Percentiles rank a stretch among this genome's conserved stretches.
Evolutionary conservation across 1,140 invertebrate species (phyloP).

Genomic region (Sitodiplosis mosellana): DNA sequence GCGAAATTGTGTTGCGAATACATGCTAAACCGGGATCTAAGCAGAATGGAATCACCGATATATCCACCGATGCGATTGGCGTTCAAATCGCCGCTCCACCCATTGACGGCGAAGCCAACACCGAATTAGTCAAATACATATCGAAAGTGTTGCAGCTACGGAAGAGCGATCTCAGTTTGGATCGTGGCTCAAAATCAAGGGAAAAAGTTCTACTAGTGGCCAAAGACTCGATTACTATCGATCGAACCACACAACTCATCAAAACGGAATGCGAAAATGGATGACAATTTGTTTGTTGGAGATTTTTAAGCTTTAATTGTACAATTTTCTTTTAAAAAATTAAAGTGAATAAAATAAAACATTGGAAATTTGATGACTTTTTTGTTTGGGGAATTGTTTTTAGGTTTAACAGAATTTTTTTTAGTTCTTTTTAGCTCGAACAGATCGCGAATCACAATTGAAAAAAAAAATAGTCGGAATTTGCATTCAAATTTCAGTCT

Average conservation of each 20-base stretch:
- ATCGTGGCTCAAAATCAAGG: conserved; percentile 26
- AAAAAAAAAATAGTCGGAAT: too few species aligned
- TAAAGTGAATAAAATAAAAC: too few species aligned
- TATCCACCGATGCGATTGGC: conserved; percentile 19
- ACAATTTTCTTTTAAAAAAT: too few species aligned
- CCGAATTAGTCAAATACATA: conserved; percentile 52
- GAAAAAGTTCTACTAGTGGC: conserved; percentile 21
- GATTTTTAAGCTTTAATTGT: too few species aligned
- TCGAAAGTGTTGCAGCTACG: conserved; percentile 41
- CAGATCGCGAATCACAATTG: too few species aligned
- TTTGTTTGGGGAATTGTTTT: too few species aligned
- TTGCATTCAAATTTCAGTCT: too few species aligned
- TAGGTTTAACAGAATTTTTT: too few species aligned
- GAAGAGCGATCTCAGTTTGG: conserved; percentile 48
- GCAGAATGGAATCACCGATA: conserved; percentile 49
- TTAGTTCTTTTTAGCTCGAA: too few species aligned
- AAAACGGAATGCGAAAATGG: conserved; percentile 7
- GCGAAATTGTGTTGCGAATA: conserved; percentile 43
- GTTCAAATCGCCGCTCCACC: conserved; percentile 59
- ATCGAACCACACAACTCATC: conserved; percentile 11
- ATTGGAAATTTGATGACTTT: too few species aligned
- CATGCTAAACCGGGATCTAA: conserved; percentile 62
- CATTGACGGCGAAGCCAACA: conserved; percentile 60
- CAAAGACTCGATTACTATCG: conserved; percentile 16
- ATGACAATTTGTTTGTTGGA: background rate